These are phyloP conservation scores for Glareola pratincola DNA, from an alignment of 2,113 vertebrate genomes.

Conservation along the genomic window DNA sequence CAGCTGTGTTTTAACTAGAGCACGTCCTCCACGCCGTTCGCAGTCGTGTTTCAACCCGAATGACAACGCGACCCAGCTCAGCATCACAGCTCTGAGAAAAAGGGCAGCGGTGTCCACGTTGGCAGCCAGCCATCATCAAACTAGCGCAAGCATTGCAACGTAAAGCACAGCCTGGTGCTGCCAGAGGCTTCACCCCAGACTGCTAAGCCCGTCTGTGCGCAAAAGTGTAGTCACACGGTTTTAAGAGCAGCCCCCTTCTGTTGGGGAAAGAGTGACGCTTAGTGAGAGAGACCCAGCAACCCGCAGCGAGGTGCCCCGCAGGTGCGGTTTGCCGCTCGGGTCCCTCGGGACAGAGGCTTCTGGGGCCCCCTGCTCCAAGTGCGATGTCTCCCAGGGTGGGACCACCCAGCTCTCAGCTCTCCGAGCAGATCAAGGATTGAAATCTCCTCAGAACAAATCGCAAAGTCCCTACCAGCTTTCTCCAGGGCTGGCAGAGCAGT, in stretches of 20 bases:
- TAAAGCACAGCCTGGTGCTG: not conserved
- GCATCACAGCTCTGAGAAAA: not conserved
- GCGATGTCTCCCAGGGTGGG: not conserved
- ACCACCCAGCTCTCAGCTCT: not conserved
- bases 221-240: not conserved
- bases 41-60: not conserved
- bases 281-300: not conserved
- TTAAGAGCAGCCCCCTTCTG: not conserved
- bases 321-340: not conserved
- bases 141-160: not conserved
- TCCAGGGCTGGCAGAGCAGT: not conserved
- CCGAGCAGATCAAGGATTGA: not conserved
- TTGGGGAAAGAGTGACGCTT: not conserved
- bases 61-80: not conserved
- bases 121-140: not conserved
- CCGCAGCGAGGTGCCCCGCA: accelerated
- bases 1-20: not conserved
- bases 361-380: not conserved
- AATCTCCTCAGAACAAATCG: not conserved
- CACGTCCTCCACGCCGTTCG: not conserved
- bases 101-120: not conserved
- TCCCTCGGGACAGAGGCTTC: accelerated
- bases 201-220: not conserved
- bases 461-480: not conserved
- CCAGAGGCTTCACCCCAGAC: not conserved